phyloP scores from a whole-genome alignment of 1,140 invertebrate species.

The Helicoverpa armigera region DNA sequence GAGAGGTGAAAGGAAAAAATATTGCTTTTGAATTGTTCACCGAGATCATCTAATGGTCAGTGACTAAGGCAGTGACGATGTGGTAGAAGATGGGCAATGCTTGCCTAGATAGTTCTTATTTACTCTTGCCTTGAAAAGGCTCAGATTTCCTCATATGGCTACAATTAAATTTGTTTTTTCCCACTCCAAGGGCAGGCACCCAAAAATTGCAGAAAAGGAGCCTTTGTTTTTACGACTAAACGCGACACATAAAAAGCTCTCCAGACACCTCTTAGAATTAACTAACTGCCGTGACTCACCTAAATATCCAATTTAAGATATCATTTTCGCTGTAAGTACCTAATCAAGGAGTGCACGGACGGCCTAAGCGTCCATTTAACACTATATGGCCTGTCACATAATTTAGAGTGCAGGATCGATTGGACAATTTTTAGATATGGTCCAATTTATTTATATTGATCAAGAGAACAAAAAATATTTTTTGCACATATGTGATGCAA shows the following conservation, averaged over 20 bases:
- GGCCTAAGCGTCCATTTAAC: constrained; percentile 7
- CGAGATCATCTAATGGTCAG: too few relatives aligned
- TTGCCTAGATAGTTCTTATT: too few relatives aligned
- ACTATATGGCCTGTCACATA: neutral
- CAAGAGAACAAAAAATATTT: too few relatives aligned
- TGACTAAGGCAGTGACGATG: too few relatives aligned
- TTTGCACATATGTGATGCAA: too few relatives aligned
- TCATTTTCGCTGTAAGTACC: constrained; percentile 29
- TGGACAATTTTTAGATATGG: neutral
- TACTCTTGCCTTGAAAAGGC: too few relatives aligned
- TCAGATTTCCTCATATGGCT: too few relatives aligned
- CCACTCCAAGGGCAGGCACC: neutral
- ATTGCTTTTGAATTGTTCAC: too few relatives aligned
- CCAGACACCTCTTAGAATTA: constrained; percentile 11
- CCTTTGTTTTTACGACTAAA: neutral
- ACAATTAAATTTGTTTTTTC: too few relatives aligned
- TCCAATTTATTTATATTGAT: neutral
- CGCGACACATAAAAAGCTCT: neutral
- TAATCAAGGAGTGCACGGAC: constrained; percentile 18
- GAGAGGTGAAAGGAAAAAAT: too few relatives aligned
- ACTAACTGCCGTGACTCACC: neutral
- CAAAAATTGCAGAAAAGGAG: neutral
- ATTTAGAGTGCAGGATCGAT: too few relatives aligned
- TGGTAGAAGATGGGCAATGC: too few relatives aligned
- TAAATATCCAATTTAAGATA: constrained; percentile 9